phyloP scores from a whole-genome alignment of 2,113 vertebrate species.

The Mionectes macconnelli region DNA sequence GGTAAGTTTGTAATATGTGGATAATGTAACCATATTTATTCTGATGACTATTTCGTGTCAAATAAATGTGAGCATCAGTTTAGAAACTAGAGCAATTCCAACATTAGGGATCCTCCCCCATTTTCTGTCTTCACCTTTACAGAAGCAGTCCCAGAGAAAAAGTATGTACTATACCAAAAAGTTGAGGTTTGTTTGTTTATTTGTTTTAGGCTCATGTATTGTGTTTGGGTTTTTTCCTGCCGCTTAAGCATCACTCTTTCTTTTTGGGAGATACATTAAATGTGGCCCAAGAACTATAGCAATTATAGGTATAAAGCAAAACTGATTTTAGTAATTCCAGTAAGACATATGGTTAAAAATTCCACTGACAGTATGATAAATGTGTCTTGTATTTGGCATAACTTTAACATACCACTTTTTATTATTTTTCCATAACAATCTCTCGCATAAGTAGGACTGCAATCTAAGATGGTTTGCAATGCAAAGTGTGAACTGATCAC shows the following conservation, averaged over 20 bases:
- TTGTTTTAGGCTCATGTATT: neutral
- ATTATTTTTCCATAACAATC: conserved; percentile 32
- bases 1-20: conserved; percentile 9
- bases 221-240: neutral
- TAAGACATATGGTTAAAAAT: conserved; percentile 19
- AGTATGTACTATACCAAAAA: neutral
- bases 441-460: neutral
- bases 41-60: neutral
- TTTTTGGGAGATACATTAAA: neutral
- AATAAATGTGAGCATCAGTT: neutral
- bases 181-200: neutral
- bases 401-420: conserved; percentile 15
- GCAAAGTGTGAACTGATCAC: conserved; percentile 16
- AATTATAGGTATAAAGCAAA: conserved; percentile 10
- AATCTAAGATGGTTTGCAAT: conserved; percentile 16
- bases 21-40: neutral
- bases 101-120: neutral
- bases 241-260: neutral
- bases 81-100: neutral
- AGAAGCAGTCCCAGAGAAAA: neutral
- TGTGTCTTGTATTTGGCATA: conserved; percentile 34
- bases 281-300: neutral
- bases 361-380: conserved; percentile 36
- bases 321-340: neutral
- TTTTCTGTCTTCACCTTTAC: neutral